A percentile compares a stretch with the other conserved stretches of the same genome.
phyloP scores from a whole-genome alignment of 1,140 invertebrate genomes.

The Nasonia giraulti region DNA sequence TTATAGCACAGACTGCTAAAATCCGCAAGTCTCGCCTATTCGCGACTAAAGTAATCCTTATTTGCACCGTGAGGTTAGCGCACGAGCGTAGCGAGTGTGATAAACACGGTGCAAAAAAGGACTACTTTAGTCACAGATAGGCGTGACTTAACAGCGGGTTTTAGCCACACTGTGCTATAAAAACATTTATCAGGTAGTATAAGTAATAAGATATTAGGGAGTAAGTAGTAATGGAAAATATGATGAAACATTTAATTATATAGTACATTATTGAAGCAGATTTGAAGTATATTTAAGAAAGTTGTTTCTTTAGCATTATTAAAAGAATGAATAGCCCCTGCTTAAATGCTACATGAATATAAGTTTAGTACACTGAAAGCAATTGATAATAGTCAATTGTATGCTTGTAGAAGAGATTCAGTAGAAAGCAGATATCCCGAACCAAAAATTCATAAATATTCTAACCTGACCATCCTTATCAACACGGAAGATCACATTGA shows the following conservation, averaged over 20 bases:
- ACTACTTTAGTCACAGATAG: no score
- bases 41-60: no score
- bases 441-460: slow-evolving; percentile 55
- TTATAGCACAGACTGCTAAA: no score
- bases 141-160: no score
- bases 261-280: background rate
- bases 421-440: slow-evolving; percentile 20
- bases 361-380: slow-evolving; percentile 1
- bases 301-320: background rate
- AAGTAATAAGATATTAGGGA: background rate
- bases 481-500: slow-evolving; percentile 80
- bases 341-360: background rate
- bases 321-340: background rate
- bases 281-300: background rate
- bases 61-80: no score
- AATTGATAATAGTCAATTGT: background rate
- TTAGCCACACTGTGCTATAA: no score
- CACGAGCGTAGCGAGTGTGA: no score
- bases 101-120: no score
- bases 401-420: background rate
- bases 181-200: no score
- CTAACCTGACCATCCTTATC: slow-evolving; percentile 81
- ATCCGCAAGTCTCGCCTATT: no score
- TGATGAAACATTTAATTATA: slow-evolving; percentile 2
- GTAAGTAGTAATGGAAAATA: background rate